Conservation (phyloP, 2,888 invertebrate genomes). For the Eristalis intricaria region DNA sequence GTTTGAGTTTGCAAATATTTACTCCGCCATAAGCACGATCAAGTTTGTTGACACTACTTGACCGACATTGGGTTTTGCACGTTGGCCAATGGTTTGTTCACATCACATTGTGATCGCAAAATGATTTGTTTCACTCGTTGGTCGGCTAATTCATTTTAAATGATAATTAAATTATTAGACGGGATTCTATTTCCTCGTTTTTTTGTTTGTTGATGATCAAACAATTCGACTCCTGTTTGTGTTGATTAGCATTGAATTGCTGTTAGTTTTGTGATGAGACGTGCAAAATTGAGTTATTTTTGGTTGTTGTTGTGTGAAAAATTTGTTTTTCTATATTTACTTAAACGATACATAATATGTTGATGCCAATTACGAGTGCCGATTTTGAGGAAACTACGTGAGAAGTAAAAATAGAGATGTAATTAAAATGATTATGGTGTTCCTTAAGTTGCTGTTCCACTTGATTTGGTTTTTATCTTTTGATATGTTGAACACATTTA, state of each 20-base stretch:
- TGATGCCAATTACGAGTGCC: no score
- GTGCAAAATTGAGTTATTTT: background rate
- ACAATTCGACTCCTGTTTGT: background rate
- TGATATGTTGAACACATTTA: no score
- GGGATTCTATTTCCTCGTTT: background rate
- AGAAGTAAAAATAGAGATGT: no score
- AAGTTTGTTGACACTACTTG: background rate
- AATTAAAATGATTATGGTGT: no score
- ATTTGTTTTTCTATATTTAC: background rate
- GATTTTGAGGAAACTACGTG: no score
- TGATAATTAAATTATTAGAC: background rate
- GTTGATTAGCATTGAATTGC: background rate
- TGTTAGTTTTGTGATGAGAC: background rate
- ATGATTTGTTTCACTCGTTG: background rate
- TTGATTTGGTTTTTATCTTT: no score
- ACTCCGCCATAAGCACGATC: background rate
- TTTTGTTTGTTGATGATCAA: background rate
- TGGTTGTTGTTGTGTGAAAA: background rate
- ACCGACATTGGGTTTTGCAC: background rate
- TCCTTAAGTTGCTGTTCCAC: no score
- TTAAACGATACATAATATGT: no score
- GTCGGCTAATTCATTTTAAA: background rate
- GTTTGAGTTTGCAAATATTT: background rate
- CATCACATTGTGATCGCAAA: background rate
- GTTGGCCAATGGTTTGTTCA: background rate